Evolutionary conservation across 2,797 vertebrate species (phyloP).

Genomic region (Hafferia zeledoni): DNA sequence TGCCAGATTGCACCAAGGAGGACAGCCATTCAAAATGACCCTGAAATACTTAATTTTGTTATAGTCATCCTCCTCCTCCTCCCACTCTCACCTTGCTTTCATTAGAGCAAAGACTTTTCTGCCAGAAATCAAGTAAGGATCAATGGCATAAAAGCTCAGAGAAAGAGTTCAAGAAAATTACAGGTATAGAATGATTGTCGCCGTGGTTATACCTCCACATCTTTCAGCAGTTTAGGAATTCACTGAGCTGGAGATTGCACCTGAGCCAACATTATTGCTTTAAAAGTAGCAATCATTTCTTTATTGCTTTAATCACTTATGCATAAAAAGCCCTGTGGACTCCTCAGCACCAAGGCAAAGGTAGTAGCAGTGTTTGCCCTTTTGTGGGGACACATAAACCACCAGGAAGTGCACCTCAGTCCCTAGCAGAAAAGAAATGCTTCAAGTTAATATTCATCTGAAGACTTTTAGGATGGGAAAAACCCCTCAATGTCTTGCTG

Average conservation of each 20-base stretch:
- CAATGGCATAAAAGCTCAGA: neutral
- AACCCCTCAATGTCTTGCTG: neutral
- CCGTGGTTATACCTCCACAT: neutral
- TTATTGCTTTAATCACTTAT: slow-evolving; percentile 23
- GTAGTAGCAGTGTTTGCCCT: neutral
- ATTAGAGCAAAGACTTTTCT: neutral
- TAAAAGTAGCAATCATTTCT: slow-evolving; percentile 22
- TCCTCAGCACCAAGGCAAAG: neutral
- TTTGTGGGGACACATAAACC: neutral
- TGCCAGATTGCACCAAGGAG: neutral
- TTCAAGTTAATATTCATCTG: neutral
- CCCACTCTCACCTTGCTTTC: neutral
- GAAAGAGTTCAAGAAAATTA: neutral
- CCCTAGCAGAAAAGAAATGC: neutral
- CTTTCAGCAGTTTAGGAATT: slow-evolving; percentile 13
- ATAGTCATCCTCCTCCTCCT: neutral
- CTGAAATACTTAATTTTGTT: neutral
- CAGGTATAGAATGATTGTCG: neutral
- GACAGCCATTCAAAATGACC: neutral
- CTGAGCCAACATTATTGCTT: slow-evolving; percentile 2
- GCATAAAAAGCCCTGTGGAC: neutral
- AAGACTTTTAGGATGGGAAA: neutral
- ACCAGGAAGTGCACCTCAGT: neutral
- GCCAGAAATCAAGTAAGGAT: neutral
- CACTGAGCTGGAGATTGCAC: neutral